These are phyloP conservation scores for Silurus aristotelis DNA, from an alignment of 2,797 vertebrate species.

Conservation along the genomic window DNA sequence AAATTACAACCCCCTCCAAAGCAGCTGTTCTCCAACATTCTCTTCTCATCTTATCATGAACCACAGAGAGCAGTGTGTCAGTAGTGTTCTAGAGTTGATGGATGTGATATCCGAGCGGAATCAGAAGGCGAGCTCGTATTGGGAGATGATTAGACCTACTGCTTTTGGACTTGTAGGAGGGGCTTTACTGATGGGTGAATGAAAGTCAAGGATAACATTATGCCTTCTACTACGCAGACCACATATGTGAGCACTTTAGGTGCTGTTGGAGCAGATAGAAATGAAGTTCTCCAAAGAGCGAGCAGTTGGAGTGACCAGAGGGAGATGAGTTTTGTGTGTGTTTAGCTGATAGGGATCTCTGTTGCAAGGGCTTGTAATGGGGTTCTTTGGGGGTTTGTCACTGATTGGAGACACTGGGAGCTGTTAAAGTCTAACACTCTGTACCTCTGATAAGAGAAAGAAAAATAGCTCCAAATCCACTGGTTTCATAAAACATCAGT, in stretches of 20 bases:
- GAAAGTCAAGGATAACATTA: constrained; percentile 61
- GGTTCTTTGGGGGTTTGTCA: constrained; percentile 56
- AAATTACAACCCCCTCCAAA: constrained; percentile 25
- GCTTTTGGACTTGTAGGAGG: constrained; percentile 51
- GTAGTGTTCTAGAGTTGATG: constrained; percentile 49
- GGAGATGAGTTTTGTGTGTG: constrained; percentile 53
- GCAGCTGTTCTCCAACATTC: constrained; percentile 2
- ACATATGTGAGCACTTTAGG: constrained; percentile 52
- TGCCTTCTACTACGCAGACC: constrained; percentile 49
- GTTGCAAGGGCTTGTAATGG: constrained; percentile 54
- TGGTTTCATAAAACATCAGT: constrained; percentile 13
- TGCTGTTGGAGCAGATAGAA: constrained; percentile 61
- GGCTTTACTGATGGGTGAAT: constrained; percentile 11
- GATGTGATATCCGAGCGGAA: constrained; percentile 49
- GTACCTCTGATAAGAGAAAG: constrained; percentile 26
- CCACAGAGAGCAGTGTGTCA: constrained; percentile 21
- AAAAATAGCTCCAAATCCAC: constrained; percentile 18
- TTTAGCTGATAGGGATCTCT: constrained; percentile 57
- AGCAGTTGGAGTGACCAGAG: constrained; percentile 48
- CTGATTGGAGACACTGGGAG: constrained; percentile 36
- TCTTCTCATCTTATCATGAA: constrained; percentile 34
- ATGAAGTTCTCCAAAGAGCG: constrained; percentile 50
- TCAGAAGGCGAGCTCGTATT: constrained; percentile 46
- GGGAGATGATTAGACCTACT: constrained; percentile 69
- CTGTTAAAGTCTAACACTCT: constrained; percentile 36